Base-by-base conservation (phyloP, 2,888 invertebrate genomes). In the Fragum whitleyi region DNA sequence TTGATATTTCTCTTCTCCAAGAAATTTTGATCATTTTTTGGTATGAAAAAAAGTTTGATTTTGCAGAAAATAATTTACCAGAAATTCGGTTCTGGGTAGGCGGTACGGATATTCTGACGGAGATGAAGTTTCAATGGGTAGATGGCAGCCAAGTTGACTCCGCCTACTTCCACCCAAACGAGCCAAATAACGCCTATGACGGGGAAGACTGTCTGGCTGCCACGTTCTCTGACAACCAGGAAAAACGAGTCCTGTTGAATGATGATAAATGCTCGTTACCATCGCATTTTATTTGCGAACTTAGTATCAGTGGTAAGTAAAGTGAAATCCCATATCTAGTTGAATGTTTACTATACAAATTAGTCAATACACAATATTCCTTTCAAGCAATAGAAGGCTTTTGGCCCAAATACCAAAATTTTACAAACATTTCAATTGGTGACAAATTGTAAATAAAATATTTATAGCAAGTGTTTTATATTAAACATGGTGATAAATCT, bases 241-340 rank as follows among this genome's bases (percentile, higher is more conserved):
- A 62, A 7, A 29, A 16, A n/a, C 26, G 70, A 16, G 39, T 62
- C 2, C n/a, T 79, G 19, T 42, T 79, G 57, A 79, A 74, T 29
- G 79, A 79, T 29, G 65, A 55, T 28, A 55, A 70, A 23, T 79
- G 79, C 55, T 14, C 21, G 0, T 5, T 47, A 11, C 51, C 39
- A 14, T 71, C 65, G 11, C 29, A 71, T 36, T 79, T 79, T 55
- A 79, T 79, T 19, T 79, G 79, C 47, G 79, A 79, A 51, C 32
- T 74, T 23, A 65, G 55, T 23, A 3, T 79, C 16, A 23, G 7
- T 1, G 21, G 76, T 76, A 53, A 19, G 68, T 57, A 23, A 57
- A n/a, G n/a, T 36, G 32, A 9, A 36, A 36, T 6, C 5, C 5
- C 32, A 9, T 36, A 9, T 36, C 32, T 36, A 6, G 32, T 36